Evolutionary conservation across 2,888 invertebrate species (phyloP).

Genomic region (Phalera bucephala): DNA sequence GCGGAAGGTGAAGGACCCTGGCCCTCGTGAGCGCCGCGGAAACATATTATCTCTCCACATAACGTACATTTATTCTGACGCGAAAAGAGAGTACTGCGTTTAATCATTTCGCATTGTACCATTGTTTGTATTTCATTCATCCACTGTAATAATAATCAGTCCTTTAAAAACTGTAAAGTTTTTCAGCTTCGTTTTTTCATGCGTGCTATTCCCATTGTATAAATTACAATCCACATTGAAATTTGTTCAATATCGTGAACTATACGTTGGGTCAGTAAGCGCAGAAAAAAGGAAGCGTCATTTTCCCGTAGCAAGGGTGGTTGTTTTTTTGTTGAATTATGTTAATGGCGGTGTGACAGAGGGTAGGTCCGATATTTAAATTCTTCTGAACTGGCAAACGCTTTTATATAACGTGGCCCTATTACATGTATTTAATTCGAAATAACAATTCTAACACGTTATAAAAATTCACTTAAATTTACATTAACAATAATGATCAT

Average conservation of each 20-base stretch:
- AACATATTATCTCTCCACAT: slow-evolving; percentile 19
- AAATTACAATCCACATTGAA: slow-evolving; percentile 24
- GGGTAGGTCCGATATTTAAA: slow-evolving; percentile 71
- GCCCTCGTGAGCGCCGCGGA: slow-evolving; percentile 47
- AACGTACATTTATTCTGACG: slow-evolving; percentile 13
- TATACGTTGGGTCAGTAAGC: slow-evolving; percentile 55
- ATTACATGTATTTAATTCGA: too few species aligned
- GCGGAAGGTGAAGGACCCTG: slow-evolving; percentile 75
- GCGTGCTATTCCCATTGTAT: too few species aligned
- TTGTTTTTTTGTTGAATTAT: slow-evolving; percentile 77
- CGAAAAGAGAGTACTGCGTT: background rate
- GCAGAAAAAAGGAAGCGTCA: slow-evolving; percentile 50
- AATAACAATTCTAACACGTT: too few species aligned
- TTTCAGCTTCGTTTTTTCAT: too few species aligned
- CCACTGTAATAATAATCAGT: too few species aligned
- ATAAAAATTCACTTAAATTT: too few species aligned
- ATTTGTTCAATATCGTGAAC: slow-evolving; percentile 66
- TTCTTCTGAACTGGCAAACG: slow-evolving; percentile 53
- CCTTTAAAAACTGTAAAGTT: too few species aligned
- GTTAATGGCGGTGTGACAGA: slow-evolving; percentile 70
- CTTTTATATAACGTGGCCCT: slow-evolving; percentile 47
- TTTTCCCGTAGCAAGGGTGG: slow-evolving; percentile 52
- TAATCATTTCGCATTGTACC: too few species aligned
- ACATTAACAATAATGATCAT: too few species aligned
- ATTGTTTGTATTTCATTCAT: too few species aligned